phyloP scores from a whole-genome alignment of 2,797 vertebrate species.

The Falco peregrinus region DNA sequence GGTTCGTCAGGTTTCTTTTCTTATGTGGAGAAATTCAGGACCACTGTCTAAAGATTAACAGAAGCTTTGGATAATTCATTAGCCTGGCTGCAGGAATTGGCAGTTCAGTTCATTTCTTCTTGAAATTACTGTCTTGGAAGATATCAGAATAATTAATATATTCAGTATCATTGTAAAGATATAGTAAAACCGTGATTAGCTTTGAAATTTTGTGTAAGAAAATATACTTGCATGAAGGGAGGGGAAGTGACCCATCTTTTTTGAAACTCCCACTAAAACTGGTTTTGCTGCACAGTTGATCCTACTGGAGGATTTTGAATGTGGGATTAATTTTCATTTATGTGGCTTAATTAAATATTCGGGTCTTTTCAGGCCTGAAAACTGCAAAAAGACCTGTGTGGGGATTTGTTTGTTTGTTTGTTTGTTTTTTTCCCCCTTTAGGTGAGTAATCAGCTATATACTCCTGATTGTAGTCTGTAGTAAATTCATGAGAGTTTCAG shows the following conservation, averaged over 20 bases:
- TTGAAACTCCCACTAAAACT: neutral
- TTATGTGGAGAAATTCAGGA: neutral
- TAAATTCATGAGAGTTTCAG: neutral
- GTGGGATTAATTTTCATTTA: neutral
- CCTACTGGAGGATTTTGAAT: neutral
- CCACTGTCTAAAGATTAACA: neutral
- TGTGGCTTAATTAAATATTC: neutral
- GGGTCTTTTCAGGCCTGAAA: neutral
- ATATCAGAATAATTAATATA: neutral
- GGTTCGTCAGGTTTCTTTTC: neutral
- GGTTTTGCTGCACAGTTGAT: neutral
- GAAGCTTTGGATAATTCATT: neutral
- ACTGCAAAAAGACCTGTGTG: neutral
- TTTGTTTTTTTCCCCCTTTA: too few species aligned
- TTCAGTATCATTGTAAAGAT: neutral
- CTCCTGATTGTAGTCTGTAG: neutral
- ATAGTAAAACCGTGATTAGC: neutral
- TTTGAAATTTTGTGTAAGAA: neutral
- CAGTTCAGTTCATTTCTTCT: neutral
- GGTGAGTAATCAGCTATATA: neutral
- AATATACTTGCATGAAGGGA: neutral
- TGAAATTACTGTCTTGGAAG: neutral
- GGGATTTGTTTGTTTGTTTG: neutral
- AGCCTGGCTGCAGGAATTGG: neutral
- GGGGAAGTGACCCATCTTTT: neutral